Conservation (phyloP, 2,797 vertebrate genomes). For the Myiothlypis chrysogaster region DNA sequence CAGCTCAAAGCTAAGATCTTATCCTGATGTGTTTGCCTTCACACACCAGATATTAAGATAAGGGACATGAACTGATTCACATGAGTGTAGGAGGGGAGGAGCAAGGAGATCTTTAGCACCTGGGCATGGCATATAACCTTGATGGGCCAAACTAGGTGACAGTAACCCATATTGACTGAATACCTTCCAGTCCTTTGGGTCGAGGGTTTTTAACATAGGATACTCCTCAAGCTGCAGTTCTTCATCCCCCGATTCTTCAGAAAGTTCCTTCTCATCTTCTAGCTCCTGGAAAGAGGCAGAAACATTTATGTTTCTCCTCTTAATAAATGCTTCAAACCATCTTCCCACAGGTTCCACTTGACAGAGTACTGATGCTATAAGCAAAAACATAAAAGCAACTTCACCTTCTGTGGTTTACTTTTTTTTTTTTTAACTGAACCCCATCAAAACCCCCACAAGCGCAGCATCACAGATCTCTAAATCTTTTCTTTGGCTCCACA, state of each 20-base stretch:
- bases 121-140: neutral
- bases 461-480: neutral
- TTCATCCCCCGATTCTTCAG: slow-evolving; percentile 94
- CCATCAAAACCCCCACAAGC: neutral
- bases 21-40: neutral
- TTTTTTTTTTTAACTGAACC: neutral
- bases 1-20: neutral
- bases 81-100: neutral
- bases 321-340: slow-evolving; percentile 97
- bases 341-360: slow-evolving; percentile 96
- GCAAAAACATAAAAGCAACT: slow-evolving; percentile 62
- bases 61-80: neutral
- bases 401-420: slow-evolving; percentile 18
- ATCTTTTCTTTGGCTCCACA: rapidly evolving
- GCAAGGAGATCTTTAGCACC: neutral
- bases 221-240: slow-evolving; percentile 94
- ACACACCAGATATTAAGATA: rapidly evolving
- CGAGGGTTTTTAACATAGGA: slow-evolving; percentile 92
- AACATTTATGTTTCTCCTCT: slow-evolving; percentile 89
- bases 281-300: slow-evolving; percentile 96
- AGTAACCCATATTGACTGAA: neutral
- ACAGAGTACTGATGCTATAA: slow-evolving; percentile 86
- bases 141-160: neutral
- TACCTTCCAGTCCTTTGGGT: slow-evolving; percentile 99
- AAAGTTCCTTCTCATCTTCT: slow-evolving; percentile 93